Conservation (phyloP, 2,113 vertebrate species). For the Raja brachyura region DNA sequence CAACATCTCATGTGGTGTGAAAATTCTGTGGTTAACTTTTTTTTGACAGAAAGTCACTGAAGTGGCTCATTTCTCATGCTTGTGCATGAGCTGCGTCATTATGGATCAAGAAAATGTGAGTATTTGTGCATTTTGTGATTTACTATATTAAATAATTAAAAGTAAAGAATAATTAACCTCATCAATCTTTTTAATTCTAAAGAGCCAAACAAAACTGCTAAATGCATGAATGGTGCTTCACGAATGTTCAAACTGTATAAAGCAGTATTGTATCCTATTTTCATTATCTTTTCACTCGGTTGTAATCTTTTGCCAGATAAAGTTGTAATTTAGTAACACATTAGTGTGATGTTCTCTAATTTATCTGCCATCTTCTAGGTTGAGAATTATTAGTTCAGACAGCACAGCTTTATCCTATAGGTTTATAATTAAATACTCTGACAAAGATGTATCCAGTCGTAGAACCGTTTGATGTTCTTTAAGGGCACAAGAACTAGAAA, state of each 20-base stretch:
- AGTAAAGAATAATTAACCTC: background rate
- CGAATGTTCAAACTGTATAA: background rate
- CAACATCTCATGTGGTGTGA: background rate
- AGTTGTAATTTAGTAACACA: constrained; percentile 2
- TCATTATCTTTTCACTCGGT: background rate
- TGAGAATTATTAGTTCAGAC: background rate
- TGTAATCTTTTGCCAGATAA: constrained; percentile 4
- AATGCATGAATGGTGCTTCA: constrained; percentile 20
- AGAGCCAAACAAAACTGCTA: background rate
- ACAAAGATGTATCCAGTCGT: background rate
- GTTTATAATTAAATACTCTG: background rate
- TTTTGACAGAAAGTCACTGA: background rate
- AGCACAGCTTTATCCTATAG: background rate
- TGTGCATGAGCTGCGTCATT: constrained; percentile 1
- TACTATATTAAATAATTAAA: constrained; percentile 24
- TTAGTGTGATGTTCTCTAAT: constrained; percentile 7
- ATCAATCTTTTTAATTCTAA: background rate
- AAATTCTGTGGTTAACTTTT: constrained; percentile 1
- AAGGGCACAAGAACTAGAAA: background rate
- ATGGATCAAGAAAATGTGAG: background rate
- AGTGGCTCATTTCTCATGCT: background rate
- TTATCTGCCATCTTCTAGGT: background rate
- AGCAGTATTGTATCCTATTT: background rate
- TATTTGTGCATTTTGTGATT: constrained; percentile 28
- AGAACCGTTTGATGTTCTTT: background rate